These are phyloP conservation scores for Perizoma flavofasciatum DNA, from an alignment of 2,888 invertebrate species.

Conservation along the genomic window DNA sequence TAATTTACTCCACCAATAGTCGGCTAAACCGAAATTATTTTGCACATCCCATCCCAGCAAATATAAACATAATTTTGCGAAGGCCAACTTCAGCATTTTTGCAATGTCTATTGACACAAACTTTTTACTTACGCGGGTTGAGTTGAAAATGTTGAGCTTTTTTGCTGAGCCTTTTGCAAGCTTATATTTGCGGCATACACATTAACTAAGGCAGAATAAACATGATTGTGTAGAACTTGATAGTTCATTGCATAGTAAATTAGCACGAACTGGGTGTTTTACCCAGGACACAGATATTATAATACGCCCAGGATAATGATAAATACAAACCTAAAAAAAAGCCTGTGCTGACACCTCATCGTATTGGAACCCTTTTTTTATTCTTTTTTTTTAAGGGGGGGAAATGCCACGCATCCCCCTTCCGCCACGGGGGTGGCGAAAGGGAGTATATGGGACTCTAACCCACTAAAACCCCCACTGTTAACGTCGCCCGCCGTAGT, in stretches of 20 bases:
- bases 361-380: no score
- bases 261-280: not conserved
- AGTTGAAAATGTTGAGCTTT: not conserved
- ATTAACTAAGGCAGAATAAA: not conserved
- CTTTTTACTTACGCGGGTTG: constrained; percentile 16
- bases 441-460: no score
- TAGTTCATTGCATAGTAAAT: not conserved
- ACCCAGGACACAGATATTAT: no score
- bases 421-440: no score
- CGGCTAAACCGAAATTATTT: not conserved
- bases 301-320: no score
- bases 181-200: constrained; percentile 6
- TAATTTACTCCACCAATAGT: no score
- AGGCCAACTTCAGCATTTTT: constrained; percentile 20
- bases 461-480: no score
- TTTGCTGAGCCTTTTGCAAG: constrained; percentile 11
- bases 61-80: constrained; percentile 16
- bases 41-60: constrained; percentile 12
- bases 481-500: no score
- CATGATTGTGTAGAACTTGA: not conserved
- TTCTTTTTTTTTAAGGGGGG: no score
- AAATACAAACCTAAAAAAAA: no score
- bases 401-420: no score
- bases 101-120: constrained; percentile 25
- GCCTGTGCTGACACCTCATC: no score